phyloP scores from a whole-genome alignment of 1,140 invertebrate genomes.

The Doryteuthis pealeii region DNA sequence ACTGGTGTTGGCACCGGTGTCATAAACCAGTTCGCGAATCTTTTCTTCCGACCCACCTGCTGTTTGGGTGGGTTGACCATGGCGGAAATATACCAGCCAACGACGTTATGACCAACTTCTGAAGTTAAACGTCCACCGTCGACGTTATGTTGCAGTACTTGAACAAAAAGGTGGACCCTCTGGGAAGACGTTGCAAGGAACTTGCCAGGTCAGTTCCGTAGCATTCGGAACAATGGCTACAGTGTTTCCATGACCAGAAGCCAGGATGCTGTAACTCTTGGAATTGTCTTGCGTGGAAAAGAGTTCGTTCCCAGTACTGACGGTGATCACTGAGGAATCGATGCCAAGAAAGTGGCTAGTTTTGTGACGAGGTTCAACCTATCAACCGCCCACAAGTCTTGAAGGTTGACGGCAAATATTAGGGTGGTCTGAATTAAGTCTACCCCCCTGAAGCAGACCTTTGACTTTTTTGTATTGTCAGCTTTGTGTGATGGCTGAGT shows the following conservation, averaged over 20 bases:
- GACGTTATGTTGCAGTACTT: slow-evolving; percentile 31
- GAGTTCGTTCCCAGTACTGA: not conserved
- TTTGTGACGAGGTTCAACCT: not conserved
- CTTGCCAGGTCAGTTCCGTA: slow-evolving; percentile 27
- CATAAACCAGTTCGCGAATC: not conserved
- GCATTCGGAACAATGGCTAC: slow-evolving; percentile 13
- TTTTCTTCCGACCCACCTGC: slow-evolving; percentile 10
- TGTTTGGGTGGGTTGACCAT: slow-evolving; percentile 15
- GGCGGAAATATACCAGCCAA: slow-evolving; percentile 33
- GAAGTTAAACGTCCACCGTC: slow-evolving; percentile 24
- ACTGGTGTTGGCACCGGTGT: slow-evolving; percentile 24
- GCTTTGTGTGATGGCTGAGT: too few relatives aligned
- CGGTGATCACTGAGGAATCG: not conserved
- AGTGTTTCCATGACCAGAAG: slow-evolving; percentile 28
- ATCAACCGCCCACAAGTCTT: not conserved
- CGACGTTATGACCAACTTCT: slow-evolving; percentile 20
- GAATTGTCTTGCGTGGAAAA: not conserved
- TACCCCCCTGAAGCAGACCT: not conserved
- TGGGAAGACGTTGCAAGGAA: slow-evolving; percentile 21
- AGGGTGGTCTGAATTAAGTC: not conserved
- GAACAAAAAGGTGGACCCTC: slow-evolving; percentile 25
- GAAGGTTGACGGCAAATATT: not conserved
- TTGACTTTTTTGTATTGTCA: not conserved
- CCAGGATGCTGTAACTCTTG: slow-evolving; percentile 19
- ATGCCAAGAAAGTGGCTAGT: not conserved